phyloP scores from a whole-genome alignment of 2,797 vertebrate genomes.

The Mareca penelope region DNA sequence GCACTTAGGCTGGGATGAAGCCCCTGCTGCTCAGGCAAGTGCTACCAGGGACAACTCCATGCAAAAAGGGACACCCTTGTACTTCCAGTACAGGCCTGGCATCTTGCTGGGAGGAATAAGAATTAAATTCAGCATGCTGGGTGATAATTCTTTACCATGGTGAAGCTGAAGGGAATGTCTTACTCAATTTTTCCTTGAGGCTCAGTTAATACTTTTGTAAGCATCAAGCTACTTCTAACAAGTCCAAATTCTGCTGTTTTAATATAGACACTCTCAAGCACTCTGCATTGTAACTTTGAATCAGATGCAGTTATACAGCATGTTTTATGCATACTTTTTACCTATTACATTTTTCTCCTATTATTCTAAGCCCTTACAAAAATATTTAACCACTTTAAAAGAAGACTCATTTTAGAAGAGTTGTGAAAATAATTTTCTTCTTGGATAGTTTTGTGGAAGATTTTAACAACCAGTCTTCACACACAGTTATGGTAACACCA shows the following conservation, averaged over 20 bases:
- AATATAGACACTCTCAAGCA: neutral
- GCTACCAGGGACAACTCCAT: accelerated
- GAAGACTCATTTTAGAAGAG: neutral
- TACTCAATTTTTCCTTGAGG: neutral
- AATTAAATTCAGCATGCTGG: neutral
- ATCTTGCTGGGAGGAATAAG: neutral
- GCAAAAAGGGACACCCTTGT: too few relatives aligned
- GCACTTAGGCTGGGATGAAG: neutral
- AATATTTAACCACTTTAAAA: neutral
- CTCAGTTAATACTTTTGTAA: neutral
- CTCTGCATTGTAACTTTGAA: neutral
- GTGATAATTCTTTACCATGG: neutral
- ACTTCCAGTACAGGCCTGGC: neutral
- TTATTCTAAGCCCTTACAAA: neutral
- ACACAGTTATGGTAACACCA: neutral
- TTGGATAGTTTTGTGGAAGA: neutral
- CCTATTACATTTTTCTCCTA: neutral
- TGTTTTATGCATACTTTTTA: neutral
- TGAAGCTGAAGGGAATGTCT: neutral
- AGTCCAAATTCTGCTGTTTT: accelerated
- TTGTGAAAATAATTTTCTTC: neutral
- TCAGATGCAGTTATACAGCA: neutral
- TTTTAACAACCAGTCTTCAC: neutral
- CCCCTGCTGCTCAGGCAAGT: neutral
- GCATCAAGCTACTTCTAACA: neutral